Conservation (phyloP, 2,888 invertebrate genomes). For the Mamestra brassicae region DNA sequence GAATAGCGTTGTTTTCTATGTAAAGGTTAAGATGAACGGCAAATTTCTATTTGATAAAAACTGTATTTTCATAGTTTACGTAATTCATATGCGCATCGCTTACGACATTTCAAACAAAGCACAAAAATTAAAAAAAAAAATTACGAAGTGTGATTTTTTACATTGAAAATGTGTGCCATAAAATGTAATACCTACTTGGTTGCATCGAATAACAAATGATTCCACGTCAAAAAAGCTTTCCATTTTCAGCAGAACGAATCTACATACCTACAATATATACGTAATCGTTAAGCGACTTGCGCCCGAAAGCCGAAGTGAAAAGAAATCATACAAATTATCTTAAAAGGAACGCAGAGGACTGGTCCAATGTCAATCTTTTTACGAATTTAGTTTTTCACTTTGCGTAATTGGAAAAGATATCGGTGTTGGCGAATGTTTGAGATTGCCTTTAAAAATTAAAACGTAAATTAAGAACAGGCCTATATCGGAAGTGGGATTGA, state of each 20-base stretch:
- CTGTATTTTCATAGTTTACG: not conserved
- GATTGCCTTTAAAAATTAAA: slow-evolving; percentile 52
- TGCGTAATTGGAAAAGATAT: slow-evolving; percentile 61
- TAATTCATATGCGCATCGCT: too few species aligned
- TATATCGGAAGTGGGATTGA: slow-evolving; percentile 4
- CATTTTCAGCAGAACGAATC: slow-evolving; percentile 63
- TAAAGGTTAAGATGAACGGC: not conserved
- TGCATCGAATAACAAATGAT: slow-evolving; percentile 67
- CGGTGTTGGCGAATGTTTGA: slow-evolving; percentile 44
- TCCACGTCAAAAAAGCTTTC: slow-evolving; percentile 71
- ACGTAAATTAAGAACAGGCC: slow-evolving; percentile 45
- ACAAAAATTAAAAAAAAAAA: not conserved
- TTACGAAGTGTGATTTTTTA: not conserved
- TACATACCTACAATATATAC: slow-evolving; percentile 62
- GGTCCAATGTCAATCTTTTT: slow-evolving; percentile 71
- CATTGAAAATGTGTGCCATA: not conserved
- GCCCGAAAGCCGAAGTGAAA: slow-evolving; percentile 63
- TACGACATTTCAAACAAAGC: not conserved
- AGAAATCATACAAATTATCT: slow-evolving; percentile 79
- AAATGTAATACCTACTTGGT: slow-evolving; percentile 22
- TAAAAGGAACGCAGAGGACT: slow-evolving; percentile 71
- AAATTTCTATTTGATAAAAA: not conserved
- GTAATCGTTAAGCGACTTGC: slow-evolving; percentile 54
- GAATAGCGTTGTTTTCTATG: not conserved
- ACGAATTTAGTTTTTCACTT: slow-evolving; percentile 69